These are phyloP conservation scores for Ecdyonurus torrentis DNA, from an alignment of 2,888 invertebrate genomes.

Conservation along the genomic window DNA sequence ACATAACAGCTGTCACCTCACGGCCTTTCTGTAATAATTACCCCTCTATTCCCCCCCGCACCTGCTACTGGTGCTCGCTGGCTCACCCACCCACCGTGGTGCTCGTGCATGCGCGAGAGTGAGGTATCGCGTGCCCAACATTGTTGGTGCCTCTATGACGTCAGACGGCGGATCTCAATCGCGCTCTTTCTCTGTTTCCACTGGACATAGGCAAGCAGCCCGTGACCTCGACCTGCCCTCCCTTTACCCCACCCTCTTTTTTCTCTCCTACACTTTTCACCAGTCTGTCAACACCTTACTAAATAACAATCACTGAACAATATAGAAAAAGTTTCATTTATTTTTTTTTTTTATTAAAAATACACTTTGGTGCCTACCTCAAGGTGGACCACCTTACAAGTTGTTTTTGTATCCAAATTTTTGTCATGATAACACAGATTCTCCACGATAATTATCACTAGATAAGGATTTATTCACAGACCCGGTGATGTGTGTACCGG, in stretches of 20 bases:
- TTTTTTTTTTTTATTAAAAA: too few relatives aligned
- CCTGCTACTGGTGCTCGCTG: background rate
- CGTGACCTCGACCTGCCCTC: background rate
- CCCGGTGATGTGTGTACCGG: background rate
- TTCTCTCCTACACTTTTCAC: too few relatives aligned
- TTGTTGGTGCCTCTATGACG: background rate
- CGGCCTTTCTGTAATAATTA: background rate
- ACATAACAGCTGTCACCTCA: background rate
- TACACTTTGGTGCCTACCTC: background rate
- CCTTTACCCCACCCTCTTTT: background rate
- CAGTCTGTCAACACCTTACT: background rate
- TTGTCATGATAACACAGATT: background rate
- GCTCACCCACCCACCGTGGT: too few relatives aligned
- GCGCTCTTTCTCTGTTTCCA: background rate
- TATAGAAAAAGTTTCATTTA: too few relatives aligned
- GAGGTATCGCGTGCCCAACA: background rate
- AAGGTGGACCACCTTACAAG: background rate
- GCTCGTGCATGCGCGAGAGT: background rate
- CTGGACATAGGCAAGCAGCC: background rate
- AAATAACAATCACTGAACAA: too few relatives aligned
- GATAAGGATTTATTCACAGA: background rate
- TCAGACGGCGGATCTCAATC: background rate
- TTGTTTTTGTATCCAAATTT: background rate
- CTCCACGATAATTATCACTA: background rate
- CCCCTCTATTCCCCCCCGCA: background rate